Evolutionary conservation across 2,888 invertebrate species (phyloP).

Genomic region (Beris chalybata): DNA sequence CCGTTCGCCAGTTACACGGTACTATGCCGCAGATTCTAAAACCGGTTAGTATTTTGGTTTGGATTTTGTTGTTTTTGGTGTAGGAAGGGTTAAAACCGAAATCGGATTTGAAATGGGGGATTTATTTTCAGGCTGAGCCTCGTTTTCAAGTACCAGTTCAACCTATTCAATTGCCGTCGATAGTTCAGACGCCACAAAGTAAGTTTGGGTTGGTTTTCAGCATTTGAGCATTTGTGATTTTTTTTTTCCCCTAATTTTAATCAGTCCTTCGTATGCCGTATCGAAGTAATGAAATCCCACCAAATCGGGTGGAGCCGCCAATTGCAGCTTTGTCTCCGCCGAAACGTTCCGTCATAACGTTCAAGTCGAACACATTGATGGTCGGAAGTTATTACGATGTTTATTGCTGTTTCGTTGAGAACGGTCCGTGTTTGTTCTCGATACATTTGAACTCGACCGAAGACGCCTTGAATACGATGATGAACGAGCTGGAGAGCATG

Average conservation of each 20-base stretch:
- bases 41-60: slow-evolving; percentile 22
- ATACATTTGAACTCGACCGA: slow-evolving; percentile 69
- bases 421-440: slow-evolving; percentile 77
- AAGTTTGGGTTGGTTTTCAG: neutral
- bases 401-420: slow-evolving; percentile 75
- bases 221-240: neutral
- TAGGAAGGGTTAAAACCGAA: neutral
- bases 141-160: neutral
- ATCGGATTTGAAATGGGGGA: too few relatives aligned
- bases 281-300: slow-evolving; percentile 34
- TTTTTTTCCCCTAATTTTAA: neutral
- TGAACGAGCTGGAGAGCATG: slow-evolving; percentile 70
- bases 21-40: neutral
- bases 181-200: slow-evolving; percentile 13
- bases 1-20: slow-evolving; percentile 26
- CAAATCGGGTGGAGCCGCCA: slow-evolving; percentile 34
- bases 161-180: neutral
- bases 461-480: slow-evolving; percentile 66
- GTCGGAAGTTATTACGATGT: slow-evolving; percentile 66
- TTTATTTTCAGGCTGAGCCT: neutral
- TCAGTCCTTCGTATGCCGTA: slow-evolving; percentile 44
- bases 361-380: slow-evolving; percentile 56
- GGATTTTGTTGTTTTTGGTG: neutral
- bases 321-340: slow-evolving; percentile 53
- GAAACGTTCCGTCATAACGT: slow-evolving; percentile 47